Percentiles rank a stretch among this genome's conserved stretches.
These are phyloP conservation scores for Eospalax fontanierii DNA, from an alignment of 2,797 vertebrate species.

Conservation along the genomic window DNA sequence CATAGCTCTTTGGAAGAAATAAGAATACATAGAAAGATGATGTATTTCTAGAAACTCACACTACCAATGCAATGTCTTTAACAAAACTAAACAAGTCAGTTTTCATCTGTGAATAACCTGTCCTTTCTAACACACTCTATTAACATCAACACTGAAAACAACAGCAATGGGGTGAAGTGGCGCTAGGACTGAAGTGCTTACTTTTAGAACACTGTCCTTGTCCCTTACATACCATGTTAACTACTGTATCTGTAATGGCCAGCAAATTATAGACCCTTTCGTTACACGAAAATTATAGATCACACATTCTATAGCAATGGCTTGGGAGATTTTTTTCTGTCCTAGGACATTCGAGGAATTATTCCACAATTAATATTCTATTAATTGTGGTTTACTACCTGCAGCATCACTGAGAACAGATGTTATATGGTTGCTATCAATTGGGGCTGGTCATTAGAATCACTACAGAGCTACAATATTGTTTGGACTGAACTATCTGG, in stretches of 20 bases:
- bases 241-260: neutral
- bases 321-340: conserved; percentile 4
- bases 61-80: neutral
- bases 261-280: conserved; percentile 26
- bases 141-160: neutral
- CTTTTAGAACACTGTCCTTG: neutral
- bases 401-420: conserved; percentile 49
- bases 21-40: neutral
- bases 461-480: neutral
- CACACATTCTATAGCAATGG: neutral
- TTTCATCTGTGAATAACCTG: neutral
- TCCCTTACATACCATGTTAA: neutral
- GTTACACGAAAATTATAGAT: too few relatives aligned
- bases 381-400: conserved; percentile 24
- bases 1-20: conserved; percentile 4
- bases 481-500: neutral
- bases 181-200: neutral
- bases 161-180: neutral
- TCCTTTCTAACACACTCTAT: neutral
- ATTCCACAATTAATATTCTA: too few relatives aligned
- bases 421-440: neutral
- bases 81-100: neutral
- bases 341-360: neutral
- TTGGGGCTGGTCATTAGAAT: neutral
- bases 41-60: conserved; percentile 5